Conservation (phyloP, 2,888 invertebrate species). For the Drosophila ochracea region DNA sequence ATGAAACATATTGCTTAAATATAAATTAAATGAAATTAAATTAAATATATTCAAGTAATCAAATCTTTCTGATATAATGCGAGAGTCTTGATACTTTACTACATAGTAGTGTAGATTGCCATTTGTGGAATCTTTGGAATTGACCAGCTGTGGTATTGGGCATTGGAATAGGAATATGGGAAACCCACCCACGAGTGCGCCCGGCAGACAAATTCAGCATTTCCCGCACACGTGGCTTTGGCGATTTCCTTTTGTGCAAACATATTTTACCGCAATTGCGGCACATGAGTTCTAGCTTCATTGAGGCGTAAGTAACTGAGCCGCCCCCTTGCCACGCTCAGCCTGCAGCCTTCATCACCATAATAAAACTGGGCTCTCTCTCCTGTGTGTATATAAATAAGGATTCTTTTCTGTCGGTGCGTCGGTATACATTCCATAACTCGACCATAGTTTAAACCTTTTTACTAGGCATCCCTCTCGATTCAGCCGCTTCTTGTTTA, state of each 20-base stretch:
- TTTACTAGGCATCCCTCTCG: constrained; percentile 1
- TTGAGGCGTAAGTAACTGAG: constrained; percentile 74
- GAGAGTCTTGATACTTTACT: too few species aligned
- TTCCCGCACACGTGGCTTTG: constrained; percentile 80
- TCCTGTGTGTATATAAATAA: constrained; percentile 52
- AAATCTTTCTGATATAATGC: neutral
- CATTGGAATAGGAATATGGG: neutral
- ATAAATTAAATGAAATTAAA: too few species aligned
- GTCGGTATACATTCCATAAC: constrained; percentile 59
- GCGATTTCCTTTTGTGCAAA: constrained; percentile 79
- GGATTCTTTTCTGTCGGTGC: constrained; percentile 53
- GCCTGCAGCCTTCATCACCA: constrained; percentile 30
- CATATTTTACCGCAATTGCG: constrained; percentile 81
- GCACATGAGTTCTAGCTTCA: constrained; percentile 64
- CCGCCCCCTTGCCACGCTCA: constrained; percentile 21
- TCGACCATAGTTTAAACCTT: constrained; percentile 19
- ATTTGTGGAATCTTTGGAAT: constrained; percentile 14
- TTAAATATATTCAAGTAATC: neutral
- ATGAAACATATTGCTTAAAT: too few species aligned
- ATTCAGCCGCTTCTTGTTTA: constrained; percentile 28
- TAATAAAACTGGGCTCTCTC: constrained; percentile 46
- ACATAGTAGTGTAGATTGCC: neutral
- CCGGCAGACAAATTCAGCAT: constrained; percentile 75
- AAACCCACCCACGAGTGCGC: constrained; percentile 39
- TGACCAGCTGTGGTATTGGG: constrained; percentile 5